Conservation (phyloP, 2,797 vertebrate genomes). For the Galagoides demidoff region DNA sequence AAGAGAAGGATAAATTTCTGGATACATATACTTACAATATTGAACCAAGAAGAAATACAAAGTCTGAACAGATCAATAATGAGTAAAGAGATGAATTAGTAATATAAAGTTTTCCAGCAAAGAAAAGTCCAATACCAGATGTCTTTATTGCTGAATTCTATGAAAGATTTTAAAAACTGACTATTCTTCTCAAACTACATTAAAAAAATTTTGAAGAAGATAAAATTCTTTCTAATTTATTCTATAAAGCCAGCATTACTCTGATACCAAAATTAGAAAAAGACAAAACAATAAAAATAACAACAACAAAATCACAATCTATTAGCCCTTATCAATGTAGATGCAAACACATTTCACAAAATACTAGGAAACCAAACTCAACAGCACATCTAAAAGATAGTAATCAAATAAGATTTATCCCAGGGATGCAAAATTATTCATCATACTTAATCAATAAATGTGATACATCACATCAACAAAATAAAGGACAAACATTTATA, state of each 20-base stretch:
- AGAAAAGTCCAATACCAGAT: not conserved
- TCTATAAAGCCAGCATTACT: not conserved
- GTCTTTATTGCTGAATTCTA: not conserved
- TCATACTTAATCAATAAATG: not conserved
- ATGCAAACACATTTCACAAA: not conserved
- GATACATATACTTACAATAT: not conserved
- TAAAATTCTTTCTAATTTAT: not conserved
- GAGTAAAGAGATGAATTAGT: not conserved
- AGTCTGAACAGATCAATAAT: not conserved
- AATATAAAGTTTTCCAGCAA: not conserved
- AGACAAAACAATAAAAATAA: not conserved
- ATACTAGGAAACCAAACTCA: not conserved
- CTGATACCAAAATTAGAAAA: not conserved
- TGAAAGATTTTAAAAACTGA: not conserved
- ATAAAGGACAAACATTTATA: not conserved
- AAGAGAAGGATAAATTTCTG: not conserved
- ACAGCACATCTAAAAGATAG: not conserved
- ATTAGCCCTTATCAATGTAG: not conserved
- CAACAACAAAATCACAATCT: not conserved
- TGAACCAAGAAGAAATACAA: not conserved
- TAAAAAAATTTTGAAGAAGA: not conserved
- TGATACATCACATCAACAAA: not conserved
- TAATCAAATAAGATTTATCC: not conserved
- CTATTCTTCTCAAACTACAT: not conserved
- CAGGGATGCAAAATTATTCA: not conserved